Base-by-base conservation (phyloP, 2,113 vertebrate species). In the Passer montanus region DNA sequence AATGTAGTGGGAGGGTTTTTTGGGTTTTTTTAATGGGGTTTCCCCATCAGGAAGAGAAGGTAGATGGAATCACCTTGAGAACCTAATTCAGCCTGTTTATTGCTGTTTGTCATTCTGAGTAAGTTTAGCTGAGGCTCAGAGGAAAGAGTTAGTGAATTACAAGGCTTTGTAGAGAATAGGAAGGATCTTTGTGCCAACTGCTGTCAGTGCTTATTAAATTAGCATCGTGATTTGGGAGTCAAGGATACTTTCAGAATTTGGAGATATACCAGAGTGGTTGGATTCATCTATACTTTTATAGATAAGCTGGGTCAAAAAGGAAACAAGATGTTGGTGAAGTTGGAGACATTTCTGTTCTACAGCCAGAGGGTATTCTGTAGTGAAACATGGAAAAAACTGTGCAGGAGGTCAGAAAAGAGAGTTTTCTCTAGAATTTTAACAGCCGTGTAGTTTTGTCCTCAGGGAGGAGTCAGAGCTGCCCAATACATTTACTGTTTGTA, bases 1-100 rank as follows among this genome's bases (percentile, higher is more conserved):
- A 85, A 56, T 3, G 0, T 68, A 53, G 17, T 68, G 49, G 41
- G 4, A 7, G 39, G 39, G 39, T 64, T 70, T 50, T 69, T 21
- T 30, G 22, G 62, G 67, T 78, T 49, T 79, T 63, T 86, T 77
- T 1, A 13, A 49, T 56, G 69, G 46, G 7, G 8, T 75, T 91
- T 88, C 58, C 70, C 23, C 49, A 80, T 77, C n/a, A 62, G 62
- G 79, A 76, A 53, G 43, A 26, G 46, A 88, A 91, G 50, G 37
- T 83, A 85, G 20, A 83, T 88, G 82, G 70, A 79, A 76, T 94
- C 8, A 28, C 90, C 82, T 85, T 90, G 63, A 85, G 67, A 95
- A 76, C 62, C 15, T 87, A 58, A 76, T 90, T 80, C 11, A 33
- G 67, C 85, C 62, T 83, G 0, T 64, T 74, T 6, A 1, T 35